phyloP scores from a whole-genome alignment of 2,888 invertebrate genomes.

The Lycophotia porphyrea region DNA sequence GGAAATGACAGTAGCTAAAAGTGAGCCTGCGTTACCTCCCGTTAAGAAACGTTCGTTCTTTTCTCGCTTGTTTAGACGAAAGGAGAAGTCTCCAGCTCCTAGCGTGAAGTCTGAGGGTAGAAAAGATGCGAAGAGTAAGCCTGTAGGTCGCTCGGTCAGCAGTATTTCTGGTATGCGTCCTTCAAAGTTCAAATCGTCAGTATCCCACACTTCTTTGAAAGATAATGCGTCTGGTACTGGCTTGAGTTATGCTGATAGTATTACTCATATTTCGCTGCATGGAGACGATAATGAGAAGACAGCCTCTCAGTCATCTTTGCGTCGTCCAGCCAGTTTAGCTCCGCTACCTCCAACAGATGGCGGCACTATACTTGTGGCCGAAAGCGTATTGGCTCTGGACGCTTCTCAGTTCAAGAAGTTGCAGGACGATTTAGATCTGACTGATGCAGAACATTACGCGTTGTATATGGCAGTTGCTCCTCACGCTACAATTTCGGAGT shows the following conservation, averaged over 20 bases:
- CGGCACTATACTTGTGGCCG: slow-evolving; percentile 91
- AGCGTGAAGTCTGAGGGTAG: slow-evolving; percentile 83
- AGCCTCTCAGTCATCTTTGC: slow-evolving; percentile 79
- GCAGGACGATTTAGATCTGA: slow-evolving; percentile 92
- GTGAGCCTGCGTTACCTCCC: slow-evolving; percentile 86
- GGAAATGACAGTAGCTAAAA: slow-evolving; percentile 77
- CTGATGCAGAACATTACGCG: slow-evolving; percentile 97
- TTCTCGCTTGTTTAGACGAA: slow-evolving; percentile 85
- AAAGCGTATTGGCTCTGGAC: slow-evolving; percentile 87
- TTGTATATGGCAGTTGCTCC: slow-evolving; percentile 96
- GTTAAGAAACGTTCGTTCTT: slow-evolving; percentile 87
- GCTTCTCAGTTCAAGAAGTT: slow-evolving; percentile 83
- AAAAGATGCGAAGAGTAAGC: slow-evolving; percentile 79
- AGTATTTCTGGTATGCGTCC: slow-evolving; percentile 91
- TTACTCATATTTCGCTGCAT: slow-evolving; percentile 92
- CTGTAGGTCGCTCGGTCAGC: slow-evolving; percentile 91
- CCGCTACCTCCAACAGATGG: slow-evolving; percentile 88
- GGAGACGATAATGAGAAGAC: slow-evolving; percentile 87
- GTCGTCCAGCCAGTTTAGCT: slow-evolving; percentile 75
- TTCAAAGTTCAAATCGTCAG: slow-evolving; percentile 83
- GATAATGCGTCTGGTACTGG: slow-evolving; percentile 83
- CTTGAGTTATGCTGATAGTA: slow-evolving; percentile 89
- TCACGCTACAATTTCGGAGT: slow-evolving; percentile 96
- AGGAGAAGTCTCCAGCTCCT: slow-evolving; percentile 86
- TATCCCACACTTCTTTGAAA: slow-evolving; percentile 85